Base-by-base conservation (phyloP, 2,113 vertebrate species). In the Pyxicephalus adspersus region DNA sequence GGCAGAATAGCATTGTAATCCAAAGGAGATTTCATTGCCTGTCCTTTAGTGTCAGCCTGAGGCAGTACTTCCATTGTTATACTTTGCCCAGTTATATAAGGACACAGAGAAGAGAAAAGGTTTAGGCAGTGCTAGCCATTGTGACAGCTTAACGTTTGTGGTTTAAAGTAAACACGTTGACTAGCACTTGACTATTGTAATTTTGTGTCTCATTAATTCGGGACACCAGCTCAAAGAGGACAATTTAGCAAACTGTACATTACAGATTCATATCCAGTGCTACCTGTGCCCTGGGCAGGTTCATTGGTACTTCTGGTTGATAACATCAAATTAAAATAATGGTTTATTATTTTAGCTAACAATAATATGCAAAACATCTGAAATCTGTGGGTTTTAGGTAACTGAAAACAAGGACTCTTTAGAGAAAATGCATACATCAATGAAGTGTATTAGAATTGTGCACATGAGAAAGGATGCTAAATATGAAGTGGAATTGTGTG, bases 201-300 rank as follows among this genome's bases (percentile, higher is more conserved):
- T 60, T 38, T 20, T 31, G 28, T 79, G 77, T 79, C 77, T 61
- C 60, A 54, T 57, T 80, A 70, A 80, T 70, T 60, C 65, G 45
- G 18, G 58, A 54, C 52, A 58, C 18, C 20, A 31, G 54, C 65
- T 26, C 51, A 70, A 78, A 78, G 22, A 55, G 25, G 60, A 31
- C 22, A 25, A 70, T 50, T 70, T 51, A 60, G 77, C 6, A 61
- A 70, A 70, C 58, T 68, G 31, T 23, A 4, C 11, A 25, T 13
- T n/a, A 70, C 23, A 19, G 38, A 13, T 45, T 45, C 38, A 1
- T 45, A 45, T 45, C 38, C 5, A 45, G 38, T 9, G 1, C 38
- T 45, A 45, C 38, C 11, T 45, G 38, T 8, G 38, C 38, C 38
- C 38, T 13, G 38, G 38, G 38, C 11, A 45, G 38, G 38, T 13